Base-by-base conservation (phyloP, 2,888 invertebrate species). In the Molorchus minor region DNA sequence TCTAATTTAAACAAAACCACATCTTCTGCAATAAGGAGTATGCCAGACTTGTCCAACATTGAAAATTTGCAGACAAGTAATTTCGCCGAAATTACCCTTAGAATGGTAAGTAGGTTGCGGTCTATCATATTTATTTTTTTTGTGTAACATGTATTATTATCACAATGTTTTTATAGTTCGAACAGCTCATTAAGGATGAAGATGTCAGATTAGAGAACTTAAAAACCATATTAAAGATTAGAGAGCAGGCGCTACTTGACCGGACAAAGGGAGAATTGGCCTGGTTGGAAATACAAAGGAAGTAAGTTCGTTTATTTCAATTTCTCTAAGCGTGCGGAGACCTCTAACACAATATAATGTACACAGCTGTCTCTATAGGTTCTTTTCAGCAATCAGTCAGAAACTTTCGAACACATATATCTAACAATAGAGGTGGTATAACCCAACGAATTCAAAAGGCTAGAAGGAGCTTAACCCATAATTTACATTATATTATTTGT, bases 151-250 rank as follows among this genome's bases (percentile, higher is more conserved):
- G 13, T 41, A n/a, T 3, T 41, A 17, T 16, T 16, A 51, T 3
- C 25, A 17, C 16, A 12, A 47, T 47, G 46, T 16, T 49, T 58
- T 59, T 45, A 45, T 74, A 81, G 81, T 79, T 86, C 75, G 86
- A 86, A 60, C 85, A 86, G 72, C 80, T 90, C 69, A 86, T 88
- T 66, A 86, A 85, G 74, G 88, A 88, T 69, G 90, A 91, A 77
- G 87, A 87, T 68, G 80, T 84, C 12, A 82, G 89, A 72, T 84
- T 87, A 1, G 86, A 88, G 68, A 87, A 90, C 77, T 82, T 90
- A 70, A 83, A 86, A 62, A 83, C 87, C 40, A 78, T 89, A 36
- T 81, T 91, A 41, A 87, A 87, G 75, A 84, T 89, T 52, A 82
- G 88, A 4, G 89, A 90, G 74, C 87, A 87, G 71, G 85, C 87